Conservation (phyloP, 2,888 invertebrate genomes). For the Apomyelois bistriatella region DNA sequence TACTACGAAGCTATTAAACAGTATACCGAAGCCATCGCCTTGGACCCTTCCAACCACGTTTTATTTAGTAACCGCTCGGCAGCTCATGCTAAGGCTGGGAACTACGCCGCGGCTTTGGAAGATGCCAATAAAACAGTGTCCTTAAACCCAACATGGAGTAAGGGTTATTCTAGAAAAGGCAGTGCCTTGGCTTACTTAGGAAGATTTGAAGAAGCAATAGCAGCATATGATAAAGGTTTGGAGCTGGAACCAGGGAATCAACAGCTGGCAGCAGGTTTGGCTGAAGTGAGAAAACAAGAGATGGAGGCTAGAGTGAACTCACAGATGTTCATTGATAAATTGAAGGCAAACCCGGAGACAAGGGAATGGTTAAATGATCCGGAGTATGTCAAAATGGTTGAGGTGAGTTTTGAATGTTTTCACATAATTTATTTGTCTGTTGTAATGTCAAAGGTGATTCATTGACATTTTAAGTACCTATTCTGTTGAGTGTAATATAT, state of each 20-base stretch:
- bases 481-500: not conserved
- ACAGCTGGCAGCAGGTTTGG: constrained; percentile 84
- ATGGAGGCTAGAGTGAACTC: constrained; percentile 36
- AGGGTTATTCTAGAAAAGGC: constrained; percentile 94
- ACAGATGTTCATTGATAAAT: constrained; percentile 75
- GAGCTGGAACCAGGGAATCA: constrained; percentile 86
- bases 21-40: constrained; percentile 89
- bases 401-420: constrained; percentile 44
- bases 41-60: constrained; percentile 92
- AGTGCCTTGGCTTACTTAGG: constrained; percentile 90
- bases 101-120: constrained; percentile 86
- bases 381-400: constrained; percentile 82
- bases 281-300: constrained; percentile 77
- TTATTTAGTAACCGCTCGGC: constrained; percentile 95
- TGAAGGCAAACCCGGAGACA: constrained; percentile 84
- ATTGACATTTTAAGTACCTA: not conserved
- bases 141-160: constrained; percentile 91
- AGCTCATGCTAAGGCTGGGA: constrained; percentile 89
- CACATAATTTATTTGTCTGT: not conserved
- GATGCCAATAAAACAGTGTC: constrained; percentile 92
- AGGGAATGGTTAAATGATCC: constrained; percentile 86
- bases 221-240: constrained; percentile 85
- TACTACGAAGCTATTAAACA: constrained; percentile 88
- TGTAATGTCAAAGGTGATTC: constrained; percentile 3
- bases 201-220: constrained; percentile 86